phyloP scores from a whole-genome alignment of 1,140 invertebrate species.

The Samia ricini region DNA sequence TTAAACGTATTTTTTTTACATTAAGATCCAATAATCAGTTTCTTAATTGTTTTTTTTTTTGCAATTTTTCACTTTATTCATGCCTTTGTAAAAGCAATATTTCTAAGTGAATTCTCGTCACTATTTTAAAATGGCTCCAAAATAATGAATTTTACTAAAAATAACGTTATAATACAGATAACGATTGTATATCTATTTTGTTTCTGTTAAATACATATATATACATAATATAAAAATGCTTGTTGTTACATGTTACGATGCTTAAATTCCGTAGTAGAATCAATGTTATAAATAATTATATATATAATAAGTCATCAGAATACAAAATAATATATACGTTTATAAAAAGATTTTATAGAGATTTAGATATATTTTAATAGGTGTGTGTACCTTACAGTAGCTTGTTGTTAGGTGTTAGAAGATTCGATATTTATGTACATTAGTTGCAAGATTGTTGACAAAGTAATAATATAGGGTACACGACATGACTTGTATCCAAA shows the following conservation, averaged over 20 bases:
- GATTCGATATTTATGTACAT: conserved; percentile 46
- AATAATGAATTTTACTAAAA: too few relatives aligned
- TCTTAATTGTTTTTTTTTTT: too few relatives aligned
- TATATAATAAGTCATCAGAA: conserved; percentile 8
- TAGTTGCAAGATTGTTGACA: conserved; percentile 38
- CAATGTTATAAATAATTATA: conserved; percentile 46
- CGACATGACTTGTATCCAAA: too few relatives aligned
- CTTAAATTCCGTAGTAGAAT: conserved; percentile 50
- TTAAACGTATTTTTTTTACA: too few relatives aligned
- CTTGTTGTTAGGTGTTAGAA: conserved; percentile 59
- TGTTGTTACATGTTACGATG: conserved; percentile 63
- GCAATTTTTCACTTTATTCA: too few relatives aligned
- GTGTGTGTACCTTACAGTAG: conserved; percentile 37
- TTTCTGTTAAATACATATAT: conserved; percentile 28
- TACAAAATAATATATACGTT: conserved; percentile 47
- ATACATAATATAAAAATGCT: conserved; percentile 46
- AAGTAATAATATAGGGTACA: too few relatives aligned
- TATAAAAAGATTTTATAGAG: conserved; percentile 69
- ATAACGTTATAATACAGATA: too few relatives aligned
- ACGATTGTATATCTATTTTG: too few relatives aligned
- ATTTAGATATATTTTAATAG: conserved; percentile 50
- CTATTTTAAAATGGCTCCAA: too few relatives aligned
- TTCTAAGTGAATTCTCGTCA: too few relatives aligned
- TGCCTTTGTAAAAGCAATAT: too few relatives aligned
- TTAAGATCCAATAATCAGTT: too few relatives aligned